Conservation (phyloP, 2,797 vertebrate species). For the Delichon dasypus region DNA sequence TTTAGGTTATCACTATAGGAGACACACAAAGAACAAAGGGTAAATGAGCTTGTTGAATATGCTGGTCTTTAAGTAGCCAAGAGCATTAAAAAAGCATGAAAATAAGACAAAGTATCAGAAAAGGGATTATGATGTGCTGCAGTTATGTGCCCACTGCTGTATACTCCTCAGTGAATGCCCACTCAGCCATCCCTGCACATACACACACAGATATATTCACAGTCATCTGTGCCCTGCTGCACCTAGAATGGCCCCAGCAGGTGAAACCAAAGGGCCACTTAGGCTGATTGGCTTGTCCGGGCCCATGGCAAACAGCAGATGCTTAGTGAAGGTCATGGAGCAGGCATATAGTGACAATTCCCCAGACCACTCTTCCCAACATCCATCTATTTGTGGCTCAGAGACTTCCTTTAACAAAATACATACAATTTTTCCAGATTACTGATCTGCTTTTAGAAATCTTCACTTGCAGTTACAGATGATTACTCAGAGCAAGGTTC, state of each 20-base stretch:
- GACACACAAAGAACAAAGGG: neutral
- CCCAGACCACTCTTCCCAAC: neutral
- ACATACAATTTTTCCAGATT: conserved; percentile 21
- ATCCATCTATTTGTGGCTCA: neutral
- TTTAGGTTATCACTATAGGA: neutral
- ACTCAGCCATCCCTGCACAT: neutral
- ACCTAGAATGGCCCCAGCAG: neutral
- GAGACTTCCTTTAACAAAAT: conserved; percentile 59
- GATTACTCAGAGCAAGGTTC: neutral
- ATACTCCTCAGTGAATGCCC: neutral
- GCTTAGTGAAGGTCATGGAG: neutral
- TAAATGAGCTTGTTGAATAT: neutral
- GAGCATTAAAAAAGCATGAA: neutral
- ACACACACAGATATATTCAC: neutral
- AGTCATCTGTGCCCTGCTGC: neutral
- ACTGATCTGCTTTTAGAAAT: neutral
- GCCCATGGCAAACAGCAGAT: conserved; percentile 11
- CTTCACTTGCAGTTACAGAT: conserved; percentile 51
- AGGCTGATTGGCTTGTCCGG: rapidly evolving
- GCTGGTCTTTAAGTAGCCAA: neutral
- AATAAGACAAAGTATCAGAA: neutral
- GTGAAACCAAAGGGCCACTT: neutral
- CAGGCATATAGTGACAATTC: neutral
- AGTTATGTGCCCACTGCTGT: neutral
- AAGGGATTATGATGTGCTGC: neutral